Evolutionary conservation across 2,113 vertebrate species (phyloP), one percentile per base, ranked within the genome.

Genomic region (Phrynosoma platyrhinos): DNA sequence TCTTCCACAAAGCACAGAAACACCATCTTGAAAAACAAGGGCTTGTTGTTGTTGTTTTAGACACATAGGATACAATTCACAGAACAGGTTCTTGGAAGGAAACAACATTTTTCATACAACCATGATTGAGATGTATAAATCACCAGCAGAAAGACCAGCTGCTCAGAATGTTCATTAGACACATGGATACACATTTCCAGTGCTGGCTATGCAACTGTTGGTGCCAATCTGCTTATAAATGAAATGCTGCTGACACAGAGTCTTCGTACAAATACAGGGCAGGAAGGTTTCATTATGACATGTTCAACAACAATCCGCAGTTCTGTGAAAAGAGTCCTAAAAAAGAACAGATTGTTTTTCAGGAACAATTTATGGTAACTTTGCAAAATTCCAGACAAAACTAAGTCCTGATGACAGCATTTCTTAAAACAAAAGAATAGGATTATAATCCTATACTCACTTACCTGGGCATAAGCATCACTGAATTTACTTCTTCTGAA

Each of bases 201-300:
- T 91, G 84, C 79, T 90, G 86, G 94, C 96, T 98, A 99, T 76
- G 98, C 98, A 88, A 97, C 98, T 27, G 98, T 98, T 92, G 99
- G 98, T 72, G 98, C 98, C 92, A 99, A 95, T 95, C 98, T 98
- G 96, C 98, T 99, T 95, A 99, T 95, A 94, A 99, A 99, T 92
- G 98, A 98, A 95, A 99, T 99, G 95, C 98, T 99, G 92, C 97
- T 98, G 91, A 98, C 97, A 94, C 98, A 99, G 90, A 99, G 98
- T 96, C 97, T 98, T 96, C 99, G 97, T 96, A 99, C 97, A 96
- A 99, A 98, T 94, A 95, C 96, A 1, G 98, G 99, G 91, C 98
- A 99, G 0, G 97, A 96, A 1, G 99, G 99, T 92, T 99, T 99
- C 98, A 98, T 99, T 94, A 99, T 97, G 93, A 99, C 95, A 88